Base-by-base conservation (phyloP, 2,888 invertebrate species). In the Pandemis heparana region DNA sequence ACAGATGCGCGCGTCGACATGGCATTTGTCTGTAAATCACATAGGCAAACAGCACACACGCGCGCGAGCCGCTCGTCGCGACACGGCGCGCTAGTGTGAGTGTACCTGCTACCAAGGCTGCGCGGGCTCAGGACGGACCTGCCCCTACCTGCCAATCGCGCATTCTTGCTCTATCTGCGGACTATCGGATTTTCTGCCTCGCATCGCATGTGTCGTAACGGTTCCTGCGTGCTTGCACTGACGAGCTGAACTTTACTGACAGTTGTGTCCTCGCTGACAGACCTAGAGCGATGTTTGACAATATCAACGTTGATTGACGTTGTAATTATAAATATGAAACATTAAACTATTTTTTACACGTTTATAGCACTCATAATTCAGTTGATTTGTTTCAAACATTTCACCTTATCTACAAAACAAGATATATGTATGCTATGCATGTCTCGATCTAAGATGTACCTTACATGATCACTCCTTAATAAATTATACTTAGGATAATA, bases 21-120 rank as follows among this genome's bases (percentile, higher is more conserved):
- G 82, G 89, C 86, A 85, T 92, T 92, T 92, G 90, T 88, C 89
- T 92, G 94, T 93, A 87, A 94, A 94, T 94, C 90, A 92, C 83
- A 89, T 86, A 87, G 82, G 84, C 89, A 94, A 93, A 94, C 88
- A 88, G 85, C 82, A 84, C 88, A 93, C 92, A 93, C 88, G 88
- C 85, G 78, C 73, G 75, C 76, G 74, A 71, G 74, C 61, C 43
- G 74, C 76, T 73, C 71, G 77, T 75, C 67, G 77, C 70, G 64
- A 68, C 69, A 80, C 78, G 18, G 77, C 72, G 77, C 77, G 71
- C 62, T 71, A 82, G 81, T 82, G 83, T 83, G 82, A 75, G 85
- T 82, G 81, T 82, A 81, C 82, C 83, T 82, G 82, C 80, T 77
- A 79, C 78, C 83, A 84, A 85, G 85, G 85, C 83, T 86, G 83